Evolutionary conservation across 2,888 invertebrate genomes (phyloP), one percentile per base, ranked within the genome.

Genomic region (Drosophila mimica): DNA sequence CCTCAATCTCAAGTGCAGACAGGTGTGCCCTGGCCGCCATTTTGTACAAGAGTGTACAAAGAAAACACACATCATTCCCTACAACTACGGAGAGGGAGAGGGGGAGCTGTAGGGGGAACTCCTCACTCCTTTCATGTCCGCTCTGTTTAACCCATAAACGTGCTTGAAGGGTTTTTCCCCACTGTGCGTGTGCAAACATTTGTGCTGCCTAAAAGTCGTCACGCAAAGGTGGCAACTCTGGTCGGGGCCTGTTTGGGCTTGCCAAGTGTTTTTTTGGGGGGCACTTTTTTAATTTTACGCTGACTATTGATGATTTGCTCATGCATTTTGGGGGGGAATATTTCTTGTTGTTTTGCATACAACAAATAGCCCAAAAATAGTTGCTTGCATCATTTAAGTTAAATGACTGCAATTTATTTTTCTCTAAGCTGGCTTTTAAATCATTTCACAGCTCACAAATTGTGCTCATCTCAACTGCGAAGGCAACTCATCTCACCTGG

Each of bases 91-190:
- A 38, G 1, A 4, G 31, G 33, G 0, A 20, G 3, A 9, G 15
- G 0, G 7, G 17, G n/a, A 0, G 17, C 5, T 3, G 36, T 1
- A 13, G 11, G 33, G 38, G 25, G 56, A 33, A 59, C 20, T 31
- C 15, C 63, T 46, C 57, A 53, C 70, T 69, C 52, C 56, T 60
- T 58, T 61, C 67, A 56, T 81, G 79, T 88, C 83, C 88, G 82
- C 86, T 75, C 82, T 80, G 88, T 80, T 85, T 85, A 85, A 82
- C 86, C 86, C 79, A 76, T 72, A 85, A 88, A 88, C 83, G 79
- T 79, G 79, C 76, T 74, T 69, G 52, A 81, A 70, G 66, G 46
- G 53, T 38, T 63, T 63, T 43, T 36, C 30, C 17, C n/a, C 52
- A 25, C 48, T 49, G 49, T 49, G 25, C 54, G 49, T 51, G 52